Base-by-base conservation (phyloP, 1,140 invertebrate genomes). In the Neoseiulus cucumeris region DNA sequence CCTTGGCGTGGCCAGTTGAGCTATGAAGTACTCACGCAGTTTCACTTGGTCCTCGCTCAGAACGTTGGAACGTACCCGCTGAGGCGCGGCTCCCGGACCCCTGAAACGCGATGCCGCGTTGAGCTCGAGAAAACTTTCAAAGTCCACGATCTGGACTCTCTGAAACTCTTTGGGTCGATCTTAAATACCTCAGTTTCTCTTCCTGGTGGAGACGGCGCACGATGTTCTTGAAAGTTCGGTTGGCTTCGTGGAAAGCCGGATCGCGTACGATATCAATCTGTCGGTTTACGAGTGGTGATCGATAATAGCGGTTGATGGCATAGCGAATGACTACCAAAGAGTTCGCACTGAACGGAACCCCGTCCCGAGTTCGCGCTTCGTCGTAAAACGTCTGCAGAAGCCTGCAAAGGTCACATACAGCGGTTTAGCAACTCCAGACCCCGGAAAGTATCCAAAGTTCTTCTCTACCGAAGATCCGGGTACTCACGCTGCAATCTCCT, bases 321-420 rank as follows among this genome's bases (percentile, higher is more conserved):
- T 69, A 69, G 20, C 69, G 65, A 44, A 69, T 69, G 5, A 67
- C 69, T 64, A 69, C 68, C 67, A 69, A 55, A 44, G 69, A 69
- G 65, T 69, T 69, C 42, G 68, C 69, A 55, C 69, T 69, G 44
- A 69, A 69, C 44, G 67, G 59, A 55, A 68, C 67, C 65, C 69
- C 69, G 65, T 69, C 69, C 64, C 68, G 68, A 41, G 69, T 69
- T 30, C 69, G 67, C 45, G 66, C 69, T 45, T 68, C 67, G 59
- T 66, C 69, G 45, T 69, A 69, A 41, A 69, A 69, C 41, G 67
- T 67, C 66, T 69, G 68, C 12, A 69, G 44, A 64, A 69, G 66
- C 17, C 64, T 42, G 33, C 33, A 39, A 39, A 4, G 33, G 9
- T 39, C 33, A 39, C 9, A 39, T n/a, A n/a, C n/a, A n/a, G n/a